phyloP scores from a whole-genome alignment of 2,113 vertebrate genomes.

The Sapayoa aenigma region DNA sequence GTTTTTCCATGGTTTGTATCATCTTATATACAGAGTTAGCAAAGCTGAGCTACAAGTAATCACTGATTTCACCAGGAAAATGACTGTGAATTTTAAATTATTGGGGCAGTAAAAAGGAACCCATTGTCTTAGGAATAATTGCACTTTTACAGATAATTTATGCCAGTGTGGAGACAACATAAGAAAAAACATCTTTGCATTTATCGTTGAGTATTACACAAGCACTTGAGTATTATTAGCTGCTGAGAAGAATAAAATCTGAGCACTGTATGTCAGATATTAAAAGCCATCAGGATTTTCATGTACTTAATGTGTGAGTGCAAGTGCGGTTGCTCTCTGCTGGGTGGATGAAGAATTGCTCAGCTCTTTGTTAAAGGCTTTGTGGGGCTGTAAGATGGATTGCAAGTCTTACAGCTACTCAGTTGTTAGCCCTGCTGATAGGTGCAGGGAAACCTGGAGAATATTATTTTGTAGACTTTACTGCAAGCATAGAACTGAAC shows the following conservation, averaged over 20 bases:
- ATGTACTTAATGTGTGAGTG: not conserved
- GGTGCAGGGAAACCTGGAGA: not conserved
- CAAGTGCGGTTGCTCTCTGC: constrained; percentile 55
- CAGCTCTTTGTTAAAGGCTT: constrained; percentile 17
- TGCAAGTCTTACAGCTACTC: not conserved
- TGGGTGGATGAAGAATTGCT: constrained; percentile 51
- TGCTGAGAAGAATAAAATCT: not conserved
- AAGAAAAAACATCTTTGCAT: not conserved
- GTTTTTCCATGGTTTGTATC: not conserved
- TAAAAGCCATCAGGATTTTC: not conserved
- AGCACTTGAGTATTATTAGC: not conserved
- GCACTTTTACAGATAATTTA: not conserved
- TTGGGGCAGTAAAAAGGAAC: not conserved
- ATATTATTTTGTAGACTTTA: not conserved
- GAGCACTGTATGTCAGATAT: not conserved
- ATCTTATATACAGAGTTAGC: not conserved
- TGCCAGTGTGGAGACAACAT: not conserved
- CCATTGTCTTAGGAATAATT: not conserved
- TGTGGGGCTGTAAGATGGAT: not conserved
- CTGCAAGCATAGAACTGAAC: not conserved
- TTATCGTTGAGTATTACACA: not conserved
- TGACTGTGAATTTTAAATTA: not conserved
- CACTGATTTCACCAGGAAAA: not conserved
- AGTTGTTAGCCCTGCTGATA: not conserved
- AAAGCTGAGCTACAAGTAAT: not conserved